Evolutionary conservation across 2,113 vertebrate genomes (phyloP).

Genomic region (Colius striatus): DNA sequence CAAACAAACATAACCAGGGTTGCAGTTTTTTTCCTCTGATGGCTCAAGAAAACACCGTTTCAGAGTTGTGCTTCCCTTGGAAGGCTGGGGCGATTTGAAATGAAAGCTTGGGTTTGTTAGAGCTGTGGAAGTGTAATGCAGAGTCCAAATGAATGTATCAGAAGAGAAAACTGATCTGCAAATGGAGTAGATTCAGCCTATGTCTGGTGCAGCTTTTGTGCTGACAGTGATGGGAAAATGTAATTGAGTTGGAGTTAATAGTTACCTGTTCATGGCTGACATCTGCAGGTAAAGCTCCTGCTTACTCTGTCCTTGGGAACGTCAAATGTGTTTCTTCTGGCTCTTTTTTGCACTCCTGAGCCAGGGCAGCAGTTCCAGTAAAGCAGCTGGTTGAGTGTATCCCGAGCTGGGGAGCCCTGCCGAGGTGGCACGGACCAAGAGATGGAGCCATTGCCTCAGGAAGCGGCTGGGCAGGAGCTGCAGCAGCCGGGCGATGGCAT

Average conservation of each 20-base stretch:
- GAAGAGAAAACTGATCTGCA: not conserved
- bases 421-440: slow-evolving; percentile 62
- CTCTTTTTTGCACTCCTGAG: not conserved
- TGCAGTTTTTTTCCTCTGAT: not conserved
- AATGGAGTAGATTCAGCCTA: not conserved
- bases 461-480: not conserved
- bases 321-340: not conserved
- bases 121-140: not conserved
- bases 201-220: not conserved
- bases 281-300: not conserved
- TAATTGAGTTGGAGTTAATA: not conserved
- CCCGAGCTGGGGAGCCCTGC: not conserved
- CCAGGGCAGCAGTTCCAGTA: not conserved
- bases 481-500: slow-evolving; percentile 15
- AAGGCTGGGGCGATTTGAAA: not conserved
- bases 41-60: not conserved
- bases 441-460: slow-evolving; percentile 69
- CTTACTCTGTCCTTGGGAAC: not conserved
- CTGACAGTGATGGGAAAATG: not conserved
- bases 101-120: not conserved
- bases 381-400: not conserved
- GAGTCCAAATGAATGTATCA: not conserved
- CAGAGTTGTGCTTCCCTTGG: not conserved
- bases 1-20: not conserved
- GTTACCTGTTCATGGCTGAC: not conserved